Evolutionary conservation across 2,113 vertebrate genomes (phyloP).

Genomic region (Oncorhynchus kisutch): DNA sequence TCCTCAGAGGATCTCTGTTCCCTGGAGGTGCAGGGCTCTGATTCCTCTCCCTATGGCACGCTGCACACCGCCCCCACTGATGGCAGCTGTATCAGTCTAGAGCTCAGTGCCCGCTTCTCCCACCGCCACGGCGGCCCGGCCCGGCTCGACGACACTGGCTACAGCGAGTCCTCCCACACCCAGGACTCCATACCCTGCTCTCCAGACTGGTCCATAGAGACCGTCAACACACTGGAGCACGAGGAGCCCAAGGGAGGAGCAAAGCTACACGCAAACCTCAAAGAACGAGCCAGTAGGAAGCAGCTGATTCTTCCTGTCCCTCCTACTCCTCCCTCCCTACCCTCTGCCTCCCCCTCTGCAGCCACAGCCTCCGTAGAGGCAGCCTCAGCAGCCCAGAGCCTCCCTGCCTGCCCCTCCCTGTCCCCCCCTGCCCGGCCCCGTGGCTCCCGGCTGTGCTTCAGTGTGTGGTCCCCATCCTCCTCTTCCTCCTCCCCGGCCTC

Average conservation of each 20-base stretch:
- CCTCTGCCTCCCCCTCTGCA: slow-evolving; percentile 62
- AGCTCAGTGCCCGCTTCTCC: slow-evolving; percentile 60
- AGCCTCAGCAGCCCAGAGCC: neutral
- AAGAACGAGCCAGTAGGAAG: slow-evolving; percentile 62
- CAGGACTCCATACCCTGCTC: slow-evolving; percentile 72
- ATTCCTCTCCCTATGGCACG: slow-evolving; percentile 75
- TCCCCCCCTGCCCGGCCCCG: slow-evolving; percentile 67
- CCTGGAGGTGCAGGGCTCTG: slow-evolving; percentile 82
- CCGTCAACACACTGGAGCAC: slow-evolving; percentile 71
- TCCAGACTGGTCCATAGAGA: slow-evolving; percentile 76
- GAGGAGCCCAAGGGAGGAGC: slow-evolving; percentile 68
- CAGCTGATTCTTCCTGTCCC: slow-evolving; percentile 65
- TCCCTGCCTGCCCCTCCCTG: slow-evolving; percentile 59
- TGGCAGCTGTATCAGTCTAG: slow-evolving; percentile 74
- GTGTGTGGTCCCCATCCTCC: slow-evolving; percentile 72
- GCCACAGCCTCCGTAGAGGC: neutral
- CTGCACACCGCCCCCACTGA: slow-evolving; percentile 63
- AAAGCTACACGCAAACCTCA: slow-evolving; percentile 59
- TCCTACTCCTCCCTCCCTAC: slow-evolving; percentile 67
- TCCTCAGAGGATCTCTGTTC: slow-evolving; percentile 86
- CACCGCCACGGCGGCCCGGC: slow-evolving; percentile 46
- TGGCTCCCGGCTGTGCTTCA: slow-evolving; percentile 79
- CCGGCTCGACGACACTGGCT: slow-evolving; percentile 63
- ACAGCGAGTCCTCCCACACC: slow-evolving; percentile 68
- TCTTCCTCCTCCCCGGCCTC: slow-evolving; percentile 43